These are phyloP conservation scores for Mayetiola destructor DNA, from an alignment of 2,888 invertebrate genomes.

Conservation along the genomic window DNA sequence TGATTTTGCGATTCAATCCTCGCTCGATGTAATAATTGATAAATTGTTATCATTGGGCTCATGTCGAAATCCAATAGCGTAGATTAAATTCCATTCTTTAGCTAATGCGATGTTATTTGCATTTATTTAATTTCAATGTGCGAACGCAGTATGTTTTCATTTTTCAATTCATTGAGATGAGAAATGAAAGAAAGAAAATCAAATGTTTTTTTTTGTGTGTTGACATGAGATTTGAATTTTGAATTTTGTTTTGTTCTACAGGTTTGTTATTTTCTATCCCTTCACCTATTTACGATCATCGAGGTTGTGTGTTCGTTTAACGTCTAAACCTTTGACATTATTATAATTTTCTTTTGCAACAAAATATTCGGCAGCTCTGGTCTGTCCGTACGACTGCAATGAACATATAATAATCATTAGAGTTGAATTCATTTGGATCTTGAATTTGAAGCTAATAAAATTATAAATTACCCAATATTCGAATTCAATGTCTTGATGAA, in stretches of 20 bases:
- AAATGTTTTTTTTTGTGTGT: too few relatives aligned
- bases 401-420: not conserved
- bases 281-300: constrained; percentile 7
- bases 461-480: constrained; percentile 45
- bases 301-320: constrained; percentile 12
- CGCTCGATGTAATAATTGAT: too few relatives aligned
- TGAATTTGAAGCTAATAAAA: not conserved
- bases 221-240: not conserved
- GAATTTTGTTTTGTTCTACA: not conserved
- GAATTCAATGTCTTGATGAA: constrained; percentile 77
- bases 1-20: too few relatives aligned
- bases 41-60: too few relatives aligned
- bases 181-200: too few relatives aligned
- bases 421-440: not conserved
- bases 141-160: too few relatives aligned
- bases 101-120: too few relatives aligned
- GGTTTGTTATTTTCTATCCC: not conserved
- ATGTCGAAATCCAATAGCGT: too few relatives aligned
- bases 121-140: too few relatives aligned
- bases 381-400: constrained; percentile 4
- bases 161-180: too few relatives aligned
- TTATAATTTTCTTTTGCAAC: constrained; percentile 8
- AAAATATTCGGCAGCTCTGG: constrained; percentile 6
- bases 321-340: not conserved
- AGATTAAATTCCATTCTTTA: too few relatives aligned